phyloP scores from a whole-genome alignment of 2,888 invertebrate species.

The Crocallis elinguaria region DNA sequence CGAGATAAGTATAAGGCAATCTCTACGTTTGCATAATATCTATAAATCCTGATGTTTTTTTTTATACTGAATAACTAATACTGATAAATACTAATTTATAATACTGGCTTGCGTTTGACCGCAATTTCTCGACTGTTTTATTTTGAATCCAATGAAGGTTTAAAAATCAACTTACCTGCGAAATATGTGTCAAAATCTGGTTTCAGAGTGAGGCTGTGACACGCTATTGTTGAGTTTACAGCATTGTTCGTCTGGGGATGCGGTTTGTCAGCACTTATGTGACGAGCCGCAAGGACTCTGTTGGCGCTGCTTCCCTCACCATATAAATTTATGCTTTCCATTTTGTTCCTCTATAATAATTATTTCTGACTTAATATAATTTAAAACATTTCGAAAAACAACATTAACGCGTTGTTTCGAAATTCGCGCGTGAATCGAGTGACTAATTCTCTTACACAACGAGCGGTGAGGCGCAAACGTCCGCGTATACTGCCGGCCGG shows the following conservation, averaged over 20 bases:
- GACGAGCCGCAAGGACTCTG: conserved; percentile 61
- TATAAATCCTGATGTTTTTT: too few species aligned
- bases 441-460: conserved; percentile 34
- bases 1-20: too few species aligned
- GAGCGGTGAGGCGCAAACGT: conserved; percentile 47
- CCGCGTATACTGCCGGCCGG: conserved; percentile 50
- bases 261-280: conserved; percentile 62
- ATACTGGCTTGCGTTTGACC: too few species aligned
- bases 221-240: conserved; percentile 69
- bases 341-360: conserved; percentile 9
- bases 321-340: conserved; percentile 62
- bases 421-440: conserved; percentile 42
- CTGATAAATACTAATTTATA: too few species aligned
- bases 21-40: too few species aligned
- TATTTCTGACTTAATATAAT: conserved; percentile 3
- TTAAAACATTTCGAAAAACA: conserved; percentile 21
- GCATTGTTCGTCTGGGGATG: conserved; percentile 56
- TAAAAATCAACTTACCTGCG: conserved; percentile 58
- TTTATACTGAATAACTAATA: too few species aligned
- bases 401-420: conserved; percentile 23
- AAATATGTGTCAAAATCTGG: conserved; percentile 72
- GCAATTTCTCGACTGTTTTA: too few species aligned
- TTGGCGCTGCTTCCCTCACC: conserved; percentile 56
- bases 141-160: background rate
- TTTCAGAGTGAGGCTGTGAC: conserved; percentile 66